phyloP scores from a whole-genome alignment of 2,888 invertebrate species.

The Thalpophila matura region DNA sequence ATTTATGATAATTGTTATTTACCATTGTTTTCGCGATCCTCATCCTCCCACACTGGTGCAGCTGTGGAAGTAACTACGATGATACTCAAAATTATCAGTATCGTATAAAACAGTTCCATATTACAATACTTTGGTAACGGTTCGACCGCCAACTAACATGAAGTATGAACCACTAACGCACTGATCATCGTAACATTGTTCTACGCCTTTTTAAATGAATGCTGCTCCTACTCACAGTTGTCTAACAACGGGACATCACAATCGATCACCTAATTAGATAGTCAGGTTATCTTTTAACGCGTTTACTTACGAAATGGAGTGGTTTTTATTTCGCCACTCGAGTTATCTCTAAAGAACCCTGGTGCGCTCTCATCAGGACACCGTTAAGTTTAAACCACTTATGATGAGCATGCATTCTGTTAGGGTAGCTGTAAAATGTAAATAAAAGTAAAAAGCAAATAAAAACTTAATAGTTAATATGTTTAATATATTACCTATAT shows the following conservation, averaged over 20 bases:
- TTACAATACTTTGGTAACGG: neutral
- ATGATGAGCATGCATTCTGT: slow-evolving; percentile 1
- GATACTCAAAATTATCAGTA: slow-evolving; percentile 37
- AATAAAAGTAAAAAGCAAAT: slow-evolving; percentile 14
- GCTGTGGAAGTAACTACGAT: slow-evolving; percentile 59
- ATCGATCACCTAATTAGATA: slow-evolving; percentile 84
- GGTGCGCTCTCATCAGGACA: slow-evolving; percentile 70
- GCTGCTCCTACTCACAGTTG: slow-evolving; percentile 43
- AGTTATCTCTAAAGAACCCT: slow-evolving; percentile 75
- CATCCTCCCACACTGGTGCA: slow-evolving; percentile 66
- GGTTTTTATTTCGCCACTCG: slow-evolving; percentile 68
- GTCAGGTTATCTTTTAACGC: slow-evolving; percentile 72
- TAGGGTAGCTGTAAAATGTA: slow-evolving; percentile 25
- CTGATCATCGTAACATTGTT: slow-evolving; percentile 55
- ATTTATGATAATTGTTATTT: slow-evolving; percentile 23
- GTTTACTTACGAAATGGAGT: slow-evolving; percentile 75
- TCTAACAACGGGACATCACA: slow-evolving; percentile 71
- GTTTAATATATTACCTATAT: no score
- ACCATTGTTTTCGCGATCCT: slow-evolving; percentile 51
- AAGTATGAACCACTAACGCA: slow-evolving; percentile 59
- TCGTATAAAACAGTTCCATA: slow-evolving; percentile 39
- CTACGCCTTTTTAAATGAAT: slow-evolving; percentile 65
- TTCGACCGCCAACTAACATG: slow-evolving; percentile 49
- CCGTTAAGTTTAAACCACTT: slow-evolving; percentile 19
- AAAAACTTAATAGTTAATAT: neutral